Conservation (phyloP, 1,140 invertebrate genomes). For the Trachymyrmex cornetzi region DNA sequence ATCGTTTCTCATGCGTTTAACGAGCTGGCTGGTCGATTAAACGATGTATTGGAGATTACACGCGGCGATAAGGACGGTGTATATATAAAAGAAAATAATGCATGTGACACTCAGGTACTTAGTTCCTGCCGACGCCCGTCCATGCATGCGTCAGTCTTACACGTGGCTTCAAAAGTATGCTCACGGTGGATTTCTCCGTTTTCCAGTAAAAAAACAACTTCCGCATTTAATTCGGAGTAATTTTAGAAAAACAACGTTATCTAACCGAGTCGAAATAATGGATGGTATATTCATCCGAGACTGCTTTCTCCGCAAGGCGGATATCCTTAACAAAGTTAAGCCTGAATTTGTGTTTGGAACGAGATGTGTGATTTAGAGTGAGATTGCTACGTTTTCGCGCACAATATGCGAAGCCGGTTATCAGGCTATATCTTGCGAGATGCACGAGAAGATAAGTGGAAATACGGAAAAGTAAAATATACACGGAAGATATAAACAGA, state of each 20-base stretch:
- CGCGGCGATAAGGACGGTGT: conserved; percentile 33
- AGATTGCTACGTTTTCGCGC: not conserved
- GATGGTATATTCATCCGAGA: conserved; percentile 29
- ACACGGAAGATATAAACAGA: not conserved
- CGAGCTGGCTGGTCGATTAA: not conserved
- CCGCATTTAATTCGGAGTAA: conserved; percentile 33
- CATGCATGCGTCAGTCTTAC: conserved; percentile 70
- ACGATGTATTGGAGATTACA: conserved; percentile 49
- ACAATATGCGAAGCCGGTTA: not conserved
- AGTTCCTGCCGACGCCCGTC: conserved; percentile 67
- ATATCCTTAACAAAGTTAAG: conserved; percentile 32
- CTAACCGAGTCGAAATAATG: conserved; percentile 24
- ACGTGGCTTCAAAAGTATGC: conserved; percentile 58
- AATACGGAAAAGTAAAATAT: not conserved
- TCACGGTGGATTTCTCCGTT: conserved; percentile 24
- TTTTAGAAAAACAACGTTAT: conserved; percentile 35
- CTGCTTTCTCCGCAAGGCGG: conserved; percentile 38
- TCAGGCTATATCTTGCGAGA: conserved; percentile 18
- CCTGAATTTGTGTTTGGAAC: not conserved
- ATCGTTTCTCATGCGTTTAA: conserved; percentile 49
- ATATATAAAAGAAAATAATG: conserved; percentile 67
- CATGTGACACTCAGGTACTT: conserved; percentile 73
- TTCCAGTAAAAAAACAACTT: conserved; percentile 21
- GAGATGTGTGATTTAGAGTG: conserved; percentile 11
- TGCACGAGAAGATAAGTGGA: not conserved